Conservation (phyloP, 1,140 invertebrate species). For the Thaumatotibia leucotreta region DNA sequence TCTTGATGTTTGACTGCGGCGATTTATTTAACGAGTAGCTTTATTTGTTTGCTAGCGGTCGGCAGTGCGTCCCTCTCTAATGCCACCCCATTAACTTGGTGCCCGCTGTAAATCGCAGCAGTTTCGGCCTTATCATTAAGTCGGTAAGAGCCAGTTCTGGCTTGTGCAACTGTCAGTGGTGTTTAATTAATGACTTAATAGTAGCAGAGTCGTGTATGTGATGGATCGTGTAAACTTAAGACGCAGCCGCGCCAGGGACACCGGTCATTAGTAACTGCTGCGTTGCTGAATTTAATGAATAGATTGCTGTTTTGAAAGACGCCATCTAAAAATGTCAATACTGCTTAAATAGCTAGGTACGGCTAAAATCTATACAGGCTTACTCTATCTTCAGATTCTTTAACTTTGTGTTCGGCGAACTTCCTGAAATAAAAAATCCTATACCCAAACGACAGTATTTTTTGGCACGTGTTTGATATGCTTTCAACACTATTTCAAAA, state of each 20-base stretch:
- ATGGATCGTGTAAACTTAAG: constrained; percentile 30
- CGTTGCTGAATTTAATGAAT: constrained; percentile 3
- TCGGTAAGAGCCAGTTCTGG: constrained; percentile 19
- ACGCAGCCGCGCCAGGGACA: constrained; percentile 7
- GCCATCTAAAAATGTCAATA: no score
- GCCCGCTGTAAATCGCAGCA: constrained; percentile 29
- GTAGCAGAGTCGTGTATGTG: constrained; percentile 34
- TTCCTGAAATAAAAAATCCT: no score
- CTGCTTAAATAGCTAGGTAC: no score
- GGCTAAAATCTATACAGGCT: not conserved
- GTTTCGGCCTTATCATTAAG: constrained; percentile 35
- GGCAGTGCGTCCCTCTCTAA: constrained; percentile 31
- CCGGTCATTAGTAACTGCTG: constrained; percentile 13
- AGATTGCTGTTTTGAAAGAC: not conserved
- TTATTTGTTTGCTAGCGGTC: constrained; percentile 43
- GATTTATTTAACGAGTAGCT: constrained; percentile 51
- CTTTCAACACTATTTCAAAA: no score
- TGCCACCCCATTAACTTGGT: constrained; percentile 42
- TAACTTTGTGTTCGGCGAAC: no score
- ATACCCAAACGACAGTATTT: no score
- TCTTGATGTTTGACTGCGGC: constrained; percentile 42
- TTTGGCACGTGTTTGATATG: no score
- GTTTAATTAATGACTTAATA: constrained; percentile 47
- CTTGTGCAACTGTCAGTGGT: constrained; percentile 21
- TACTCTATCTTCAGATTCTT: no score